These are phyloP conservation scores for Tromatobia lineatoria DNA, from an alignment of 2,888 invertebrate genomes.

Conservation along the genomic window DNA sequence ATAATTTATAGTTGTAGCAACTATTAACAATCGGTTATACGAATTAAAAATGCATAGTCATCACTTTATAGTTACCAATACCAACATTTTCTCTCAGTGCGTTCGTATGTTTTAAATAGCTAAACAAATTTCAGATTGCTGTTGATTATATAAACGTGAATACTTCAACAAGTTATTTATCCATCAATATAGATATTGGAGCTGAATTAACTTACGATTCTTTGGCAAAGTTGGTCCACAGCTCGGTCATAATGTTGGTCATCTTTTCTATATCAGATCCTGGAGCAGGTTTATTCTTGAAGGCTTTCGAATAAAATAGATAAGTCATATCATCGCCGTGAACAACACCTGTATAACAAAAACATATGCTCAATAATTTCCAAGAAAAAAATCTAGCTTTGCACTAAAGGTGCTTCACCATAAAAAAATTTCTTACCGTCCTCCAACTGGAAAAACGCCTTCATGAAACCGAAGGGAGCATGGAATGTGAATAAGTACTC, in stretches of 20 bases:
- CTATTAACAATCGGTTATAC: too few species aligned
- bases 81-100: too few species aligned
- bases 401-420: background rate
- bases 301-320: conserved; percentile 84
- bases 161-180: background rate
- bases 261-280: conserved; percentile 81
- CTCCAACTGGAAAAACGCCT: conserved; percentile 73
- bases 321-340: conserved; percentile 87
- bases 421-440: conserved; percentile 70
- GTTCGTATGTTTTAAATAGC: too few species aligned
- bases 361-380: conserved; percentile 10
- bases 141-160: background rate
- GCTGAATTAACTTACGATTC: conserved; percentile 81
- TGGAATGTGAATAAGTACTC: conserved; percentile 79
- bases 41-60: too few species aligned
- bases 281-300: conserved; percentile 81
- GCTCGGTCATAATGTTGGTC: conserved; percentile 83
- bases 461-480: conserved; percentile 78
- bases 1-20: too few species aligned
- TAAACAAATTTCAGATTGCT: too few species aligned
- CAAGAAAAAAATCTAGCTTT: conserved; percentile 21
- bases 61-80: too few species aligned
- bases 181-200: background rate
- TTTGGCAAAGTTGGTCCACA: conserved; percentile 86
- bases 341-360: conserved; percentile 81